Base-by-base conservation (phyloP, 2,888 invertebrate genomes). In the Formica aserva region DNA sequence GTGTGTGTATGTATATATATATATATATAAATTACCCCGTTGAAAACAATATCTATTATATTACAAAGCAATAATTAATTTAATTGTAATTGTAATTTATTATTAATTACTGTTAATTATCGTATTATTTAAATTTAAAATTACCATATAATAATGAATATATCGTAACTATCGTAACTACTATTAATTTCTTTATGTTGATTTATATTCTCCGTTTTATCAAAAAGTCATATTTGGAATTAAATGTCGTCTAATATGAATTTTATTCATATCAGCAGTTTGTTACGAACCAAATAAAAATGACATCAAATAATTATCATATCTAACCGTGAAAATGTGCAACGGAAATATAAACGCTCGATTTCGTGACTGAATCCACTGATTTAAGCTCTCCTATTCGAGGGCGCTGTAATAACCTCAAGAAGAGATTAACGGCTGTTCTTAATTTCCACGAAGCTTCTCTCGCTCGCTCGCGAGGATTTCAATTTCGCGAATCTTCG, bases 401-500 rank as follows among this genome's bases (percentile, higher is more conserved):
- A 63, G 13, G 26, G 15, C 29, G n/a, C 22, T 71, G 48, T 71
- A 71, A 71, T 18, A 45, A 57, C 60, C 32, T 32, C 45, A 3
- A 15, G 38, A 80, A 45, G 45, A 60, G 72, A 71, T 62, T 71
- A 72, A 71, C 45, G 18, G 22, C 13, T 3, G 35, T 60, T 80
- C 72, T 78, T 78, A 78, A 78, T 78, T 78, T 71, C 29, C 45
- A 60, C 72, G 18, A 18, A 62, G 60, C 60, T 72, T 45, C 45
- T 52, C 52, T 48, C n/a, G 45, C 22, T 71, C 6, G 32, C 69
- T 32, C 45, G 71, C 29, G 45, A 71, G 45, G 35, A 80, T 71
- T 80, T 80, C 78, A 80, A 71, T 71, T 80, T 80, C 72, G 52
- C 52, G 29, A 48, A n/a, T 41, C 74, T 75, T 38, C 75, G 55